Percentiles rank a stretch among this genome's conserved stretches.
Evolutionary conservation across 2,888 invertebrate genomes (phyloP).

Genomic region (Merodon equestris): DNA sequence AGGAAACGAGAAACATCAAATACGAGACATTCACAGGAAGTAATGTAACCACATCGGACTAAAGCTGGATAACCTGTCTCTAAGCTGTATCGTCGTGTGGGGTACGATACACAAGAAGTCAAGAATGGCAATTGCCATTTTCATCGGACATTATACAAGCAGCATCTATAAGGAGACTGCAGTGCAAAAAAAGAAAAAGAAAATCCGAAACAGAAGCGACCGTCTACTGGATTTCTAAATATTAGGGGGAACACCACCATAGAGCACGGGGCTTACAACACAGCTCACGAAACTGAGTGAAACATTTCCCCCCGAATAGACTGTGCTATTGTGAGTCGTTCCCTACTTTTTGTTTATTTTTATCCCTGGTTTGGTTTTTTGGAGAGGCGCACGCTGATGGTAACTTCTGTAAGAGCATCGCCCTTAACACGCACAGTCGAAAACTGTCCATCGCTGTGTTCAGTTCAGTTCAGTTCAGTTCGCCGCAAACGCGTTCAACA

Average conservation of each 20-base stretch:
- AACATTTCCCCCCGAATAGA: not conserved
- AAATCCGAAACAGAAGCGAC: conserved; percentile 1
- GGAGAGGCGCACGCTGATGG: conserved; percentile 63
- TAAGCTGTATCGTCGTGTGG: conserved; percentile 41
- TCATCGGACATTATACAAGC: conserved; percentile 60
- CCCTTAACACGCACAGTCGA: conserved; percentile 64
- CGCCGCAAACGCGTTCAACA: conserved; percentile 1
- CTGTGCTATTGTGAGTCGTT: conserved; percentile 31
- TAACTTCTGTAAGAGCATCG: conserved; percentile 55
- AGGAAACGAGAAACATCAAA: conserved; percentile 60
- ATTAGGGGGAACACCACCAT: conserved; percentile 55
- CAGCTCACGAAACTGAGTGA: too few relatives aligned
- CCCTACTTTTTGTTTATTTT: conserved; percentile 63
- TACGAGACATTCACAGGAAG: conserved; percentile 42
- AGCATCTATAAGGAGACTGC: conserved; percentile 30
- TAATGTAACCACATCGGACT: conserved; percentile 54
- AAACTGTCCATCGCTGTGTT: conserved; percentile 65
- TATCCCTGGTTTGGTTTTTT: conserved; percentile 60
- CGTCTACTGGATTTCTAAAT: conserved; percentile 10
- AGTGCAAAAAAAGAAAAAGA: conserved; percentile 18
- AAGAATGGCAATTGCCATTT: conserved; percentile 55
- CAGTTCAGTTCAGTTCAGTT: conserved; percentile 43
- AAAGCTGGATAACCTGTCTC: not conserved
- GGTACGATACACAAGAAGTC: conserved; percentile 28
- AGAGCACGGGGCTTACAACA: conserved; percentile 5